Base-by-base conservation (phyloP, 2,797 vertebrate species). In the Macropus fuliginosus region DNA sequence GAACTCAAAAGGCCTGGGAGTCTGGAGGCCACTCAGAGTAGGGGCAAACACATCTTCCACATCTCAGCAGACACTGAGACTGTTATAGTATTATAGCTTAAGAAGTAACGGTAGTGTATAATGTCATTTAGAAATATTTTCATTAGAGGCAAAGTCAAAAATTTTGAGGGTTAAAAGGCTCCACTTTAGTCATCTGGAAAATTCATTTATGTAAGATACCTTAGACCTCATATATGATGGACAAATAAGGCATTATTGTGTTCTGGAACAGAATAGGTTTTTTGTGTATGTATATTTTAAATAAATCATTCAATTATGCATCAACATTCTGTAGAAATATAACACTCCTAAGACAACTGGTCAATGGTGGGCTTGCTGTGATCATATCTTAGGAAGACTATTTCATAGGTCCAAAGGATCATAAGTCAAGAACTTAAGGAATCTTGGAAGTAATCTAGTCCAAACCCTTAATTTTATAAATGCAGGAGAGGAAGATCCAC, bases 341-440 rank as follows among this genome's bases (percentile, higher is more conserved):
- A 91, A 91, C 40, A 46, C 40, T 94, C 94, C 94, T 57, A 46
- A 56, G 92, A 92, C 5, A 94, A 62, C 91, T 94, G 91, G 92
- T 93, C 62, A 95, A 56, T 56, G 92, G 93, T 96, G 95, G 94
- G 62, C 54, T 94, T 93, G 93, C 94, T 95, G 59, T 91, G 92
- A 93, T 96, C 93, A 95, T 52, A 54, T 56, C 31, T 46, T 56
- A 54, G 59, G 59, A 92, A 96, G 93, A 54, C n/a, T 54, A n/a
- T 93, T 92, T 97, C 93, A 27, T 27, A 74, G 18, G n/a, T 29
- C n/a, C 66, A 74, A 14, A 46, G 66, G n/a, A 46, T 46, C 66
- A 46, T 81, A 24, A 21, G 1, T 81, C 40, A 81, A 81, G 9
- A 81, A 81, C 66, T 46, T 40, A 81, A 81, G 16, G n/a, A 1